These are phyloP conservation scores for Chorisops tibialis DNA, from an alignment of 2,888 invertebrate genomes.

Conservation along the genomic window DNA sequence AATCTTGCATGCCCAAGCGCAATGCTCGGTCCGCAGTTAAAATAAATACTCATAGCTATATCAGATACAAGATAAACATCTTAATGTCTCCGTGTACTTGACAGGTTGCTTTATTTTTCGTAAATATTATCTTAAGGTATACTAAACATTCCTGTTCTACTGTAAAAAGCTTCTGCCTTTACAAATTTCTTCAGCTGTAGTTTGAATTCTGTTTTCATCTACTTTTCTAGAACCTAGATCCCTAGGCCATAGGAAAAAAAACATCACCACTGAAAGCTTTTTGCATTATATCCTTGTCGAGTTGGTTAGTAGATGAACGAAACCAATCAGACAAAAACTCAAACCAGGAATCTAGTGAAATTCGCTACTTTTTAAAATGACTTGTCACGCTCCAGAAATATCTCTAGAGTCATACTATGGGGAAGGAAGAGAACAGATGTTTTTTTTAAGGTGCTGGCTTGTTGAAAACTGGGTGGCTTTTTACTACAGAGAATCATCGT, in stretches of 20 bases:
- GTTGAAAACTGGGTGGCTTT: background rate
- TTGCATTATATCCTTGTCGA: no score
- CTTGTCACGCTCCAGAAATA: slow-evolving; percentile 22
- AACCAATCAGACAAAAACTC: slow-evolving; percentile 6
- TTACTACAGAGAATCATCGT: background rate
- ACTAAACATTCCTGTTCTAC: no score
- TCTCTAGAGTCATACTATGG: background rate
- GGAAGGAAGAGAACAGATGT: background rate
- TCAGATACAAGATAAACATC: slow-evolving; percentile 6
- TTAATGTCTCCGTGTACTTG: slow-evolving; percentile 17
- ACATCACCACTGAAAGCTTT: no score
- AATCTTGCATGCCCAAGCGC: no score
- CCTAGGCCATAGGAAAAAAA: no score
- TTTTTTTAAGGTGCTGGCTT: background rate
- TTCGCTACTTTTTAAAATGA: slow-evolving; percentile 6
- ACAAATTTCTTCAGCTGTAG: background rate
- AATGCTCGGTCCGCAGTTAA: no score
- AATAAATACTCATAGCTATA: background rate
- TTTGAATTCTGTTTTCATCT: background rate
- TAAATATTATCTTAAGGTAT: slow-evolving; percentile 14
- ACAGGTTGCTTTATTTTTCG: slow-evolving; percentile 19
- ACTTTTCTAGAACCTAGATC: background rate
- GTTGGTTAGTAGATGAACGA: background rate
- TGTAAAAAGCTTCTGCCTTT: background rate
- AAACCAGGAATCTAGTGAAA: background rate